phyloP scores from a whole-genome alignment of 2,888 invertebrate species.

The Argynnis bischoffii region DNA sequence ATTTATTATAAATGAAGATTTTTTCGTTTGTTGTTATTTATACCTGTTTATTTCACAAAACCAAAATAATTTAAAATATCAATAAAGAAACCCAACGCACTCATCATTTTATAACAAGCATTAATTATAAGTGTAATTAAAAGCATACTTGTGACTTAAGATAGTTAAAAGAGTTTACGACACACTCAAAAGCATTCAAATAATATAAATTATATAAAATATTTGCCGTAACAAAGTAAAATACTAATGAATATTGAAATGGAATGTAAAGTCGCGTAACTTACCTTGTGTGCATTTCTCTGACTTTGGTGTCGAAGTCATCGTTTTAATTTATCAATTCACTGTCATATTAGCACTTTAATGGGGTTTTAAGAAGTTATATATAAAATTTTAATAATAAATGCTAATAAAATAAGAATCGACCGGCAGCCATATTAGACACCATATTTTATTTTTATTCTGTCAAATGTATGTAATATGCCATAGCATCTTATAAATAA shows the following conservation, averaged over 20 bases:
- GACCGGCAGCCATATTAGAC: conserved; percentile 79
- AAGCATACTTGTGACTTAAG: background rate
- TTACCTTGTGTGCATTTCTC: conserved; percentile 78
- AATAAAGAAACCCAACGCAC: background rate
- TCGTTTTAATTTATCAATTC: conserved; percentile 56
- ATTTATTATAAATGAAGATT: no score
- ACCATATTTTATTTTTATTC: conserved; percentile 45
- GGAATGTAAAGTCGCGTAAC: conserved; percentile 51
- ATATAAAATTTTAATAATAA: conserved; percentile 53
- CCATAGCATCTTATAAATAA: conserved; percentile 9
- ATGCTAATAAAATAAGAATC: conserved; percentile 62
- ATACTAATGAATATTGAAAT: conserved; percentile 27
- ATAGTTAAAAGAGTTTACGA: background rate
- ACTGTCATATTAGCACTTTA: conserved; percentile 69
- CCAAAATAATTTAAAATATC: background rate
- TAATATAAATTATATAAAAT: background rate
- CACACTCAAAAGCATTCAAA: background rate
- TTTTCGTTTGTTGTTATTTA: background rate
- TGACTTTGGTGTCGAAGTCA: conserved; percentile 80
- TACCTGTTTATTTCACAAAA: background rate
- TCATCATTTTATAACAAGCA: conserved; percentile 3
- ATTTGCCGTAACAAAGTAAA: conserved; percentile 25
- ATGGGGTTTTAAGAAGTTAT: conserved; percentile 48
- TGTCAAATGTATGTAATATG: conserved; percentile 39
- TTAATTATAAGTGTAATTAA: conserved; percentile 1